These are phyloP conservation scores for Zosterops pallidus DNA, from an alignment of 2,113 vertebrate genomes.

Conservation along the genomic window DNA sequence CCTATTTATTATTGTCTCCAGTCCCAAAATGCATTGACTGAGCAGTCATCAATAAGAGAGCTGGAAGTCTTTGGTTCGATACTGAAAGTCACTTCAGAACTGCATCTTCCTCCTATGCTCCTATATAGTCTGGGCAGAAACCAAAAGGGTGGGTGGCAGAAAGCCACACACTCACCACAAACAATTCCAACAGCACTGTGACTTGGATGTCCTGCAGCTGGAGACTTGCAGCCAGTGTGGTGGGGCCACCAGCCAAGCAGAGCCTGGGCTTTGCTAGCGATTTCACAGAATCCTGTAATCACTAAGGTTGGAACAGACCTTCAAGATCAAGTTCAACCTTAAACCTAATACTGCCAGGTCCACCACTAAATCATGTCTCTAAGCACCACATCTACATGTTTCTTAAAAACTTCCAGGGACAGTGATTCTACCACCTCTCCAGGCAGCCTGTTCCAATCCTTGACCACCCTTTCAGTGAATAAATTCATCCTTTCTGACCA, in stretches of 20 bases:
- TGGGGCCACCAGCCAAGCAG: neutral
- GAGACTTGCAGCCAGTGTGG: accelerated
- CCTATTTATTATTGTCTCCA: neutral
- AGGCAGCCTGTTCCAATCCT: neutral
- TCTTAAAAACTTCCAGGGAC: neutral
- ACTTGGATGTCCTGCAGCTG: accelerated
- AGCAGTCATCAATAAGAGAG: neutral
- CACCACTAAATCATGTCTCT: neutral
- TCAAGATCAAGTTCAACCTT: neutral
- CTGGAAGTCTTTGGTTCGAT: neutral
- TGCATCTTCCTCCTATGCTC: neutral
- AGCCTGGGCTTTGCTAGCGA: accelerated
- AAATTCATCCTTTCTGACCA: neutral
- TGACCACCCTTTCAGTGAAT: neutral
- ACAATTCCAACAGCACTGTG: neutral
- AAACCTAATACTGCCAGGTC: neutral
- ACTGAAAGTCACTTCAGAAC: neutral
- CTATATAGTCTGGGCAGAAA: neutral
- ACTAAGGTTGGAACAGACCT: neutral
- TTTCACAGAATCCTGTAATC: neutral
- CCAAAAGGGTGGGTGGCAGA: neutral
- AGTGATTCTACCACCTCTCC: neutral
- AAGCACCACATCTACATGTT: neutral
- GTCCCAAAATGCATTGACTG: neutral
- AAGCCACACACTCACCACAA: accelerated